phyloP scores from a whole-genome alignment of 1,140 invertebrate genomes.

The Euura lappo region DNA sequence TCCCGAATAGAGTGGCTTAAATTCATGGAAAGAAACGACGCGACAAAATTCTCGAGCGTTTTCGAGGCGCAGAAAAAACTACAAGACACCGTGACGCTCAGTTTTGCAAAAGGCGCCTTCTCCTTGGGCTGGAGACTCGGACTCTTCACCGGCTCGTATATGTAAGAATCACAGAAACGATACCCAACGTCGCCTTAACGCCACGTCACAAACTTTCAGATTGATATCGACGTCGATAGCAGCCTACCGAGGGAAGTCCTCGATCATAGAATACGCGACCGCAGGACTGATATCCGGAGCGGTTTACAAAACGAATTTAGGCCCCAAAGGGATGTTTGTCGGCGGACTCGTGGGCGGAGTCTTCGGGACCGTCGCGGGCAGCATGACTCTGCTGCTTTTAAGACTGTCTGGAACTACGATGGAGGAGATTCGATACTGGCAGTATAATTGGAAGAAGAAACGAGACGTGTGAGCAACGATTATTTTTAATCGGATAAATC shows the following conservation, averaged over 20 bases:
- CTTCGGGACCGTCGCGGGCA: slow-evolving; percentile 62
- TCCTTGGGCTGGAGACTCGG: slow-evolving; percentile 70
- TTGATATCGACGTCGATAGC: slow-evolving; percentile 65
- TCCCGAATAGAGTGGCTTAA: slow-evolving; percentile 67
- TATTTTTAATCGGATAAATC: slow-evolving; percentile 13
- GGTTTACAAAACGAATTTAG: slow-evolving; percentile 68
- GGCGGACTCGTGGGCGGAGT: slow-evolving; percentile 63
- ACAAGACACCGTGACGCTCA: slow-evolving; percentile 68
- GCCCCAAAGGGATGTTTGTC: slow-evolving; percentile 68
- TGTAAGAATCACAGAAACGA: slow-evolving; percentile 54
- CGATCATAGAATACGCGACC: slow-evolving; percentile 68
- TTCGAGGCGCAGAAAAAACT: slow-evolving; percentile 73
- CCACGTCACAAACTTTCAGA: slow-evolving; percentile 53
- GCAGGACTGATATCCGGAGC: slow-evolving; percentile 69
- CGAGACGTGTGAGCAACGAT: slow-evolving; percentile 40
- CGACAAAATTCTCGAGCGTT: slow-evolving; percentile 69
- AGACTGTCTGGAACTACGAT: slow-evolving; percentile 60
- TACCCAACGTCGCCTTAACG: too few relatives aligned
- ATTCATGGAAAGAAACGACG: slow-evolving; percentile 77
- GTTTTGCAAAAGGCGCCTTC: slow-evolving; percentile 72
- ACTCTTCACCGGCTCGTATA: slow-evolving; percentile 69
- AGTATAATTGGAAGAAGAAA: slow-evolving; percentile 55
- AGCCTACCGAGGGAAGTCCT: slow-evolving; percentile 69
- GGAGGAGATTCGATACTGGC: slow-evolving; percentile 62
- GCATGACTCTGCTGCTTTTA: slow-evolving; percentile 53